These are phyloP conservation scores for Eurytoma californica DNA, from an alignment of 2,888 invertebrate genomes.

Conservation along the genomic window DNA sequence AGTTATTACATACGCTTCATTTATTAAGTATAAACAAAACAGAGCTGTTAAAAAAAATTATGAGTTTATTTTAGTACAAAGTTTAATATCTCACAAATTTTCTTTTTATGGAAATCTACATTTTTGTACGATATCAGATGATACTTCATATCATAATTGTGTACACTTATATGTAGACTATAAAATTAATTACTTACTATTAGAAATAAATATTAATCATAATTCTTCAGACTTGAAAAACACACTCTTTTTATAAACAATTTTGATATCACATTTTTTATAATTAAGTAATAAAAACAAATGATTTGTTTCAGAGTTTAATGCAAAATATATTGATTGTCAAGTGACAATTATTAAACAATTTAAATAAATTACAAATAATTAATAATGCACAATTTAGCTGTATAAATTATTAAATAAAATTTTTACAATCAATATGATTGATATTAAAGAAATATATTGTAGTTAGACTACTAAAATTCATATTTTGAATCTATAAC, in stretches of 20 bases:
- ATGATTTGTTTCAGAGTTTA: conserved; percentile 8
- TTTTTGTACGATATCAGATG: conserved; percentile 25
- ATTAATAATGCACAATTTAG: conserved; percentile 17
- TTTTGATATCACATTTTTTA: conserved; percentile 41
- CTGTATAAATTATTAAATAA: conserved; percentile 18
- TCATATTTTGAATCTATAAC: conserved; percentile 41
- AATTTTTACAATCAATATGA: conserved; percentile 50
- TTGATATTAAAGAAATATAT: conserved; percentile 49
- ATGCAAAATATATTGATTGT: conserved; percentile 18
- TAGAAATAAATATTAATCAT: conserved; percentile 15
- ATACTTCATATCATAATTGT: background rate
- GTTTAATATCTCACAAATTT: conserved; percentile 24
- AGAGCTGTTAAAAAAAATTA: background rate
- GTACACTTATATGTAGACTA: conserved; percentile 17
- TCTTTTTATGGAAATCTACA: conserved; percentile 38
- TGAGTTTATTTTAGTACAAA: conserved; percentile 11
- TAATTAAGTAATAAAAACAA: conserved; percentile 21
- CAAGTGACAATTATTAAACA: conserved; percentile 33
- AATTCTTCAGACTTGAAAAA: conserved; percentile 36
- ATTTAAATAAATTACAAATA: background rate
- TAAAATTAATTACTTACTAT: conserved; percentile 29
- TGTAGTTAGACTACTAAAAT: conserved; percentile 46
- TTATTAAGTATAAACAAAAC: background rate
- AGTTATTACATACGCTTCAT: background rate
- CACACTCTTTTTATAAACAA: conserved; percentile 20